Percentiles rank a stretch among this genome's conserved stretches.
Evolutionary conservation across 2,888 invertebrate genomes (phyloP).

Genomic region (Drosophila infuscata): DNA sequence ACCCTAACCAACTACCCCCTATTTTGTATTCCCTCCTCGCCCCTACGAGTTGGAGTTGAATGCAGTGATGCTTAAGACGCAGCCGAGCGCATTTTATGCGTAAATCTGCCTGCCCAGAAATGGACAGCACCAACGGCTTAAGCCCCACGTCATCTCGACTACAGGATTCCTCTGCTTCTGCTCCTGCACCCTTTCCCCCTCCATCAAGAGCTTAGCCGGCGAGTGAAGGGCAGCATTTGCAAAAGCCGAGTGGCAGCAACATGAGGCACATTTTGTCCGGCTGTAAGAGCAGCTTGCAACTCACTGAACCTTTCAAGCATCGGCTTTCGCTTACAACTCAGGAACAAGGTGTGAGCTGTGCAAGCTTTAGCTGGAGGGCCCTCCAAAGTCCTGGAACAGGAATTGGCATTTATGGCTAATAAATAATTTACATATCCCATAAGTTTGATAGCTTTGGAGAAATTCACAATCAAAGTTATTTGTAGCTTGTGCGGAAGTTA

Average conservation of each 20-base stretch:
- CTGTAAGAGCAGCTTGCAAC: constrained; percentile 16
- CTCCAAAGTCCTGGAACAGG: not conserved
- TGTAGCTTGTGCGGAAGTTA: not conserved
- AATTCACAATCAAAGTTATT: not conserved
- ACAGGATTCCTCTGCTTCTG: not conserved
- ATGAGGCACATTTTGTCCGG: constrained; percentile 5
- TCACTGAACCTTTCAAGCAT: constrained; percentile 24
- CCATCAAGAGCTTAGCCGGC: constrained; percentile 45
- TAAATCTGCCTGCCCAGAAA: constrained; percentile 44
- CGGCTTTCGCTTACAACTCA: constrained; percentile 8
- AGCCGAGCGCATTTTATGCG: constrained; percentile 58
- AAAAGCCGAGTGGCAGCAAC: constrained; percentile 15
- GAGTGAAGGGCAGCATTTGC: constrained; percentile 13
- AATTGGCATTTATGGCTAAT: not conserved
- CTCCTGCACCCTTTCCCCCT: too few relatives aligned
- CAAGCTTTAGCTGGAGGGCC: not conserved
- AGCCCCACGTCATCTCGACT: constrained; percentile 21
- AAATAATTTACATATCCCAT: not conserved
- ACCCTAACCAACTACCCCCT: not conserved
- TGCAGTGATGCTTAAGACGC: constrained; percentile 29
- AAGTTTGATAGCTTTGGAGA: not conserved
- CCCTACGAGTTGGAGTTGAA: constrained; percentile 16
- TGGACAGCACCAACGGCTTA: constrained; percentile 53
- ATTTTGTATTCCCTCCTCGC: not conserved
- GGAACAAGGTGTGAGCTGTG: constrained; percentile 17